A percentile compares a stretch with the other conserved stretches of the same genome.
Conservation (phyloP, 64 coral and sea anemone species). For the Catalaphyllia jardinei region DNA sequence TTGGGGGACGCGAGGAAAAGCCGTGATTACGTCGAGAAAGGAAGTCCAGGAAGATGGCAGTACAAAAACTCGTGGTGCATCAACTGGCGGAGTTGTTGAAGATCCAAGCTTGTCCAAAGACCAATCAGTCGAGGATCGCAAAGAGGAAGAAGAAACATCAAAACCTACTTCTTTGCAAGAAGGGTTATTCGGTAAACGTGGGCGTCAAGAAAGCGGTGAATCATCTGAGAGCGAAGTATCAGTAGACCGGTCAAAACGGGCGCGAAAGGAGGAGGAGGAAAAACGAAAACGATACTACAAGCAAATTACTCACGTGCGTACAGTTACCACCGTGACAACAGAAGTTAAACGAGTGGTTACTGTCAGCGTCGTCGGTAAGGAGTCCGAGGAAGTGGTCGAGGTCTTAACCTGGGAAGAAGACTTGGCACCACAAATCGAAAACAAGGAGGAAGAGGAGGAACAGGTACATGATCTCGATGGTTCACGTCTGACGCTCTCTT, state of each 20-base stretch:
- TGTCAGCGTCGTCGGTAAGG: not conserved
- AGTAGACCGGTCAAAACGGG: constrained; percentile 7
- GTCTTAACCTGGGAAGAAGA: constrained; percentile 40
- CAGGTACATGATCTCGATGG: constrained; percentile 1
- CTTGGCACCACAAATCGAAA: not conserved
- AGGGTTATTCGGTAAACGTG: not conserved
- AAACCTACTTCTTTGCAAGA: not conserved
- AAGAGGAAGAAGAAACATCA: not conserved
- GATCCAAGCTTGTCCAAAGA: not conserved
- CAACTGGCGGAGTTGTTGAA: not conserved
- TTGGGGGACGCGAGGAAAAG: not conserved
- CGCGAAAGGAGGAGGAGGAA: not conserved
- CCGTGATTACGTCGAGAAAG: not conserved
- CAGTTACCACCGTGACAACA: constrained; percentile 37
- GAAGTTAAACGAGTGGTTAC: constrained; percentile 24
- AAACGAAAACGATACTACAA: not conserved
- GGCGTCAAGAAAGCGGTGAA: not conserved
- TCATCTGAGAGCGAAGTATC: not conserved
- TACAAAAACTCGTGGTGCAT: not conserved
- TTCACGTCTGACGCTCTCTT: not conserved
- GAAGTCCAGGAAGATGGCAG: not conserved
- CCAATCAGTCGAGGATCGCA: not conserved
- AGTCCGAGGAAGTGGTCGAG: constrained; percentile 11
- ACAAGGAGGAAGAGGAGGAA: constrained; percentile 16
- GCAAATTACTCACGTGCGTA: constrained; percentile 18